Base-by-base conservation (phyloP, 1,140 invertebrate genomes). In the Drosophila kanapiae region DNA sequence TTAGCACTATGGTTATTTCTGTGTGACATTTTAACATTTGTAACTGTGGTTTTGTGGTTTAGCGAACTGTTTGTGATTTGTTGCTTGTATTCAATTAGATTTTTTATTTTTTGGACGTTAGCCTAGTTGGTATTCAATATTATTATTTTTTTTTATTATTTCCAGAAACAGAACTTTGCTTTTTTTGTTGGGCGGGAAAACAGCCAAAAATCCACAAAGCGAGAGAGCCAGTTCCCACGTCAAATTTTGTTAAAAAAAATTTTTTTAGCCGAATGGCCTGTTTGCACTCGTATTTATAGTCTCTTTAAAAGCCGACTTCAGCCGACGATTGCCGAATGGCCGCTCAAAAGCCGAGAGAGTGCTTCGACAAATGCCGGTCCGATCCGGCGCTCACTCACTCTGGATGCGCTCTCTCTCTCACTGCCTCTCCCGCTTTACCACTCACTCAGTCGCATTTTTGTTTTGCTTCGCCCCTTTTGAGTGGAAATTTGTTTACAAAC, bases 181-280 rank as follows among this genome's bases (percentile, higher is more conserved):
- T 82, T 78, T 78, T 75, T 90, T 67, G 65, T 85, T 78, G 85
- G 74, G 81, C 84, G 85, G 81, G 86, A 70, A 90, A 90, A 90
- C 85, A 90, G 85, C 45, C 85, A 81, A 90, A 79, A 81, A 71
- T 78, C 75, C 80, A 84, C 84, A 78, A 78, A 84, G 70, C 80
- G 78, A 80, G 86, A 82, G 84, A 78, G 84, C 82, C 70, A 79
- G 48, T 33, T 57, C 47, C 40, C 53, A 56, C 53, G 53, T 47
- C 35, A 53, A 62, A 37, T 51, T 60, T 60, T 5, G 43, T 48
- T n/a, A 11, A 47, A 47, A 60, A 59, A 45, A 47, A 18, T 43
- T 29, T 29, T 10, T 31, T 45, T 43, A 35, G 9, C 23, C 31
- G 11, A 54, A 54, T 35, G 16, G 1, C 9, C 6, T 3, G 40